Evolutionary conservation across 2,113 vertebrate genomes (phyloP), one percentile per base, ranked within the genome.

Genomic region (Malurus cyaneus): DNA sequence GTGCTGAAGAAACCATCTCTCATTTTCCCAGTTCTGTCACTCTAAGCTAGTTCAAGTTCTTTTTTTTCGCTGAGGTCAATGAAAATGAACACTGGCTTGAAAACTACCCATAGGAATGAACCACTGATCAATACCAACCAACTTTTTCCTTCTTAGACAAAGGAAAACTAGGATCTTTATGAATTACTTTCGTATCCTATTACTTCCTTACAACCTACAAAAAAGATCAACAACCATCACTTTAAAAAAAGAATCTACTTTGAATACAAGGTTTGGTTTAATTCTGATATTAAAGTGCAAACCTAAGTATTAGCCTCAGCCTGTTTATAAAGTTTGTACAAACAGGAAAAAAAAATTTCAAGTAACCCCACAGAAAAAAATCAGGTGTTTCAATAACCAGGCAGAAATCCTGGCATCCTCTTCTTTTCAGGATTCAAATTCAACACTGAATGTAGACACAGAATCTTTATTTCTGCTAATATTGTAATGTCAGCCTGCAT

Each of bases 1-100:
- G 97, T 97, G 97, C 97, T 97, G 97, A 96, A 96, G 88, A 97
- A 97, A 97, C 96, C 96, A 97, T 88, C 92, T 97, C 86, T 97
- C 42, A 1, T 95, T 94, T 96, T 96, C 96, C 96, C 95, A 97
- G 92, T 96, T 97, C 96, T 98, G 94, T 91, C 87, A 96, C 95
- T 96, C 95, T 97, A 98, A 95, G 87, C 91, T 96, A 98, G 97
- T 97, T 98, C 97, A 97, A 97, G 94, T 95, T 80, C 29, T 47
- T 32, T 72, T 89, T 83, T 95, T 91, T 46, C 9, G 90, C 93
- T 96, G 96, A 97, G 93, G 91, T 97, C 94, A 89, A 95, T 94
- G 94, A 89, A 85, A 95, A 96, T 87, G 89, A 97, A 93, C 91
- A 94, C 95, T 92, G 91, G 39, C 88, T 89, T 80, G 86, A 85